A percentile compares a stretch with the other conserved stretches of the same genome.
Conservation (phyloP, 2,797 vertebrate genomes). For the Emydoidea blandingii region DNA sequence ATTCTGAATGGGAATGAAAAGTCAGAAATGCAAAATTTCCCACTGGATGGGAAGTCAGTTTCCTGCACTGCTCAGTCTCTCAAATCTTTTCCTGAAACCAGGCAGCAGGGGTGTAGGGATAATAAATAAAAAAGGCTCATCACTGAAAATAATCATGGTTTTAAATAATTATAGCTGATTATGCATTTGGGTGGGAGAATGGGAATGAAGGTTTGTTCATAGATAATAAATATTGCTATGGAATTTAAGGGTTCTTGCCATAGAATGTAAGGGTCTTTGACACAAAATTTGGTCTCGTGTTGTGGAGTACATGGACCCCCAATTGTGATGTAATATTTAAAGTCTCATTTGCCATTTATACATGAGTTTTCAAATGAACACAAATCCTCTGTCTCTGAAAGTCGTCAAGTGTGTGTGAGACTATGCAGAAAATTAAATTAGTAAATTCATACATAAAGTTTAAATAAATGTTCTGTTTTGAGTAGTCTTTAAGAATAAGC, state of each 20-base stretch:
- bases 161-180: neutral
- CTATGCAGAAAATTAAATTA: slow-evolving; percentile 32
- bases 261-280: neutral
- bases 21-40: neutral
- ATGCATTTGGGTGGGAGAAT: neutral
- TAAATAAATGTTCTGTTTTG: slow-evolving; percentile 11
- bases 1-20: neutral
- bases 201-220: neutral
- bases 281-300: neutral
- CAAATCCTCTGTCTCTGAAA: slow-evolving; percentile 1
- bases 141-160: neutral
- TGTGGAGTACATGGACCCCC: neutral
- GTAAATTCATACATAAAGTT: slow-evolving; percentile 27
- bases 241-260: neutral
- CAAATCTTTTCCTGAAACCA: neutral
- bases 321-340: neutral
- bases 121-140: neutral
- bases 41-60: neutral
- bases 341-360: slow-evolving; percentile 6
- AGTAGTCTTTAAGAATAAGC: slow-evolving; percentile 12
- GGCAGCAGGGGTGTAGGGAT: neutral
- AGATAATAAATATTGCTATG: neutral
- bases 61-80: neutral
- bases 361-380: neutral
- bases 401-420: slow-evolving; percentile 21